Conservation (phyloP, 2,888 invertebrate genomes). For the Pharmacophagus antenor region DNA sequence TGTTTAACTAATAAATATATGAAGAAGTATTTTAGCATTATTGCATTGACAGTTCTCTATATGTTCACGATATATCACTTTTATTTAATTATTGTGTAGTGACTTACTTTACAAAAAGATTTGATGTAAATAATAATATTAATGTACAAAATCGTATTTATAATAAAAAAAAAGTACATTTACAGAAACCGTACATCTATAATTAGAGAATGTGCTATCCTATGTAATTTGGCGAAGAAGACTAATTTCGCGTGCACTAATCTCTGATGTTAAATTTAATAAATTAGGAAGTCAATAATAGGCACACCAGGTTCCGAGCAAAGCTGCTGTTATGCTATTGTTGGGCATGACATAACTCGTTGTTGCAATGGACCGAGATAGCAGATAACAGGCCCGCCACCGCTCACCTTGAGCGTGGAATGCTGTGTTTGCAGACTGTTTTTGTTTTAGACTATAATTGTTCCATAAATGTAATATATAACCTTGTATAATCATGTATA, state of each 20-base stretch:
- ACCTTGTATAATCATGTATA: too few species aligned
- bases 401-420: conserved; percentile 73
- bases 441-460: conserved; percentile 8
- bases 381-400: conserved; percentile 49
- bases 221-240: too few species aligned
- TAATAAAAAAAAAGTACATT: too few species aligned
- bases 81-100: too few species aligned
- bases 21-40: too few species aligned
- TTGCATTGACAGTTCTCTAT: too few species aligned
- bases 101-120: too few species aligned
- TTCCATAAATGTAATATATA: neutral
- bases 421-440: conserved; percentile 44
- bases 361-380: conserved; percentile 52
- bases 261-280: neutral
- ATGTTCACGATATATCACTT: too few species aligned
- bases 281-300: conserved; percentile 8
- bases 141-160: too few species aligned
- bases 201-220: neutral
- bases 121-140: too few species aligned
- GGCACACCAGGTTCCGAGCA: conserved; percentile 4
- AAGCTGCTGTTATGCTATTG: conserved; percentile 36
- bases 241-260: neutral
- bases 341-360: conserved; percentile 53
- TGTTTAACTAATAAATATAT: too few species aligned
- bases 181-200: neutral